Evolutionary conservation across 2,113 vertebrate species (phyloP).

Genomic region (Fulmarus glacialis): DNA sequence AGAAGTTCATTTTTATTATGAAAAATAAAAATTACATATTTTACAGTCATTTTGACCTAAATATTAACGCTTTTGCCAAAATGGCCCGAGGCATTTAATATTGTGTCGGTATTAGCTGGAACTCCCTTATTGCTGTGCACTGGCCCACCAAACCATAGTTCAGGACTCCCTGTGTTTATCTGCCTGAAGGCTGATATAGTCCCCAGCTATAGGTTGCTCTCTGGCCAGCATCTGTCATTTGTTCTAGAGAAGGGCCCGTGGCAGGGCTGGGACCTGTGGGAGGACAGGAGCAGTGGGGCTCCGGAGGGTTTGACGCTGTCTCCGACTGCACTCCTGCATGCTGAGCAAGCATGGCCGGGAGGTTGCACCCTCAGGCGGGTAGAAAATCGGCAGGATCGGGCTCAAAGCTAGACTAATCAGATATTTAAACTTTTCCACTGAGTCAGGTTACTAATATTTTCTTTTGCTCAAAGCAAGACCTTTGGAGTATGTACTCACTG

Average conservation of each 20-base stretch:
- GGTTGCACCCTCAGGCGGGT: neutral
- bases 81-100: neutral
- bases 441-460: constrained; percentile 58
- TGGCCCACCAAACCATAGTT: neutral
- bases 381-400: neutral
- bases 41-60: neutral
- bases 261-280: neutral
- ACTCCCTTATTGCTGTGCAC: neutral
- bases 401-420: constrained; percentile 5
- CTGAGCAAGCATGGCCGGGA: neutral
- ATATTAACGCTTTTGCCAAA: neutral
- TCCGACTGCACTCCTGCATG: fast-evolving
- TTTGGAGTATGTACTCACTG: constrained; percentile 41
- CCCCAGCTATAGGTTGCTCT: neutral
- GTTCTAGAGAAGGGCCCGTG: neutral
- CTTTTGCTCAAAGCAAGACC: constrained; percentile 37
- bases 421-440: constrained; percentile 48
- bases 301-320: neutral
- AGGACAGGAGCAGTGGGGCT: neutral
- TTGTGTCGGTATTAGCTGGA: neutral
- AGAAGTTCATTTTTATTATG: neutral
- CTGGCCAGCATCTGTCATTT: neutral
- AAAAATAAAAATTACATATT: neutral
- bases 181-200: neutral
- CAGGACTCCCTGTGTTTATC: neutral